These are phyloP conservation scores for Thyatira batis DNA, from an alignment of 2,888 invertebrate species.

Conservation along the genomic window DNA sequence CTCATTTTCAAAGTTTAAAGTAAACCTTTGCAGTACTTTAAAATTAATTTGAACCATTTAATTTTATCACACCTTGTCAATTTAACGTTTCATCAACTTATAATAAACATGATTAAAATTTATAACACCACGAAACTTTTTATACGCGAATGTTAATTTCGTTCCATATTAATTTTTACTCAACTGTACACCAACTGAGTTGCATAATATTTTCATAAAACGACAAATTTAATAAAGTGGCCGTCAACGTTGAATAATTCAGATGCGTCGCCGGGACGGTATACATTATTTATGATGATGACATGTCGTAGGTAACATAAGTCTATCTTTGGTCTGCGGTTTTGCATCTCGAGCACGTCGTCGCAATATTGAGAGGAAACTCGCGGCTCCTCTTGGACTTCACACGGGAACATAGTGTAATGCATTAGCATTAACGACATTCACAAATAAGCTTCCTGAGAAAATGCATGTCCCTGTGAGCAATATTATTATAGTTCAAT, in stretches of 20 bases:
- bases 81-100: conserved; percentile 26
- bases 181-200: conserved; percentile 39
- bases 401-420: conserved; percentile 3
- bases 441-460: not conserved
- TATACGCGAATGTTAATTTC: conserved; percentile 54
- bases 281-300: conserved; percentile 81
- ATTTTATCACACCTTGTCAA: conserved; percentile 22
- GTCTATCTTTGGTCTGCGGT: conserved; percentile 69
- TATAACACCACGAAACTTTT: conserved; percentile 36
- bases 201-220: conserved; percentile 66
- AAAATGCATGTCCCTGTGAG: not conserved
- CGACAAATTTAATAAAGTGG: conserved; percentile 80
- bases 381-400: conserved; percentile 1
- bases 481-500: too few species aligned
- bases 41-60: conserved; percentile 7
- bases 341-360: conserved; percentile 76
- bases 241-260: conserved; percentile 76
- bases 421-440: not conserved
- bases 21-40: conserved; percentile 5
- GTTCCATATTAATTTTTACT: conserved; percentile 57
- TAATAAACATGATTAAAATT: conserved; percentile 28
- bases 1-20: too few species aligned
- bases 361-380: conserved; percentile 55
- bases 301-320: conserved; percentile 71
- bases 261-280: conserved; percentile 57